Conservation (phyloP, 2,888 invertebrate genomes). For the Euclidia mi region DNA sequence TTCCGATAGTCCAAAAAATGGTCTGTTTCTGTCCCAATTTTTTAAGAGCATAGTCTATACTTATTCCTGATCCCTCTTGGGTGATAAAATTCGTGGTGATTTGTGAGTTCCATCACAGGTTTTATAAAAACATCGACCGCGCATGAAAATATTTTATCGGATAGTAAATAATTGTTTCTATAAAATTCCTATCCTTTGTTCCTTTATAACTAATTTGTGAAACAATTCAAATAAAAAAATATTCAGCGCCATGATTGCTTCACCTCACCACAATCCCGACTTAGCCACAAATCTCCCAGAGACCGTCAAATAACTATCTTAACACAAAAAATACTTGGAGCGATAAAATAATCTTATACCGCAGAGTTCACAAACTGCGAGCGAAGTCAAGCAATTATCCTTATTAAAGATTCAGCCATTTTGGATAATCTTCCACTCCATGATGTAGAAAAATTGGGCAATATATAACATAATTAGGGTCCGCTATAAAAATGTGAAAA, state of each 20-base stretch:
- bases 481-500: slow-evolving; percentile 35
- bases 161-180: too few relatives aligned
- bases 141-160: too few relatives aligned
- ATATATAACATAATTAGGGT: slow-evolving; percentile 50
- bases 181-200: too few relatives aligned
- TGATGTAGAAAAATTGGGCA: slow-evolving; percentile 46
- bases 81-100: too few relatives aligned
- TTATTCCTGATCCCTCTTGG: too few relatives aligned
- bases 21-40: too few relatives aligned
- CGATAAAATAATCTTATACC: slow-evolving; percentile 40
- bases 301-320: neutral
- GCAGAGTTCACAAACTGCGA: slow-evolving; percentile 20
- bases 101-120: too few relatives aligned
- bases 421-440: slow-evolving; percentile 48
- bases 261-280: neutral
- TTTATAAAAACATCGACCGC: too few relatives aligned
- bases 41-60: too few relatives aligned
- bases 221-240: too few relatives aligned
- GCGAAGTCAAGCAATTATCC: slow-evolving; percentile 40
- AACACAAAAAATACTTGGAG: slow-evolving; percentile 18
- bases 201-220: too few relatives aligned
- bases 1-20: too few relatives aligned
- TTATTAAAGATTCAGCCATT: slow-evolving; percentile 47
- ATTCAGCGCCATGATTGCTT: neutral
- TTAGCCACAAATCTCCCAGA: neutral